Base-by-base conservation (phyloP, 1,140 invertebrate genomes). In the Ostrea edulis region DNA sequence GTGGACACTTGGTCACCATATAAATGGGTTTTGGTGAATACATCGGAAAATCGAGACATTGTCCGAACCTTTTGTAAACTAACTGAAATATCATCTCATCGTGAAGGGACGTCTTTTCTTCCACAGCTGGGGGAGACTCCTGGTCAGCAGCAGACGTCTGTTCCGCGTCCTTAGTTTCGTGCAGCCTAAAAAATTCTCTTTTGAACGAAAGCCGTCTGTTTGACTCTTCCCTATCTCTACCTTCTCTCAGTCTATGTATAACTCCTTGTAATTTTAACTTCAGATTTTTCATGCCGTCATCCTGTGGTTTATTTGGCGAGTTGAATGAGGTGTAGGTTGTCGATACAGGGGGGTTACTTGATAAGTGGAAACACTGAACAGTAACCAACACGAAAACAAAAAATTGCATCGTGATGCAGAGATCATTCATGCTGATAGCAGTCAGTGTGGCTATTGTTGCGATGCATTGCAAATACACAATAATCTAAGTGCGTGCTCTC, bases 1-100 rank as follows among this genome's bases (percentile, higher is more conserved):
- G 11, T 11, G 91, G 90, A 68, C 91, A 92, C 1, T 7, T 9
- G 35, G 82, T 88, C 25, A 92, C 89, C 81, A 90, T 88, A 12
- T 81, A 52, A 22, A 88, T 81, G 0, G 87, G 87, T 54, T 86
- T 25, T 9, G 85, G 55, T 2, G 84, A 86, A 82, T 84, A 86
- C 29, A 82, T 29, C 0, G 84, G 84, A 29, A 88, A 71, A 29
- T 82, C 54, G 11, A 86, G 22, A 54, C 87, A 88, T n/a, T 35
- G 52, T 52, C 84, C 84, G 44, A 86, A 88, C 20, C 52, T 83
- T 83, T 83, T 54, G n/a, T 83, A 83, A 35, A 62, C 55, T 17
- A 62, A 62, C 0, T 62, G 55, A 62, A 44, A 77, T 29, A 25
- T 77, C 14, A 77, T 0, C 9, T 77, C 68, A 29, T 77, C 68